Evolutionary conservation across 2,797 vertebrate genomes (phyloP), one percentile per base, ranked within the genome.

Genomic region (Gymnopithys bicolor): DNA sequence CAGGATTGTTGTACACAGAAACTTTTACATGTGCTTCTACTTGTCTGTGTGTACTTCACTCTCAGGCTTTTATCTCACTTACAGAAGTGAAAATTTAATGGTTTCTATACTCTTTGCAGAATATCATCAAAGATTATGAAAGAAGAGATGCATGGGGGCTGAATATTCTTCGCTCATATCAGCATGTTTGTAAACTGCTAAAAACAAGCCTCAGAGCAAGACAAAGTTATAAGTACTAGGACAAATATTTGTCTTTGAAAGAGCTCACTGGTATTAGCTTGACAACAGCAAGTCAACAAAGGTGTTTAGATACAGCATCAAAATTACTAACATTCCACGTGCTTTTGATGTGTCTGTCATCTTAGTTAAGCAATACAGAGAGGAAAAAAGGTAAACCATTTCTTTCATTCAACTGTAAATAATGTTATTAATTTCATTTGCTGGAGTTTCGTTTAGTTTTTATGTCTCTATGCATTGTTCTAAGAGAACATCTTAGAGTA

Each of bases 351-450:
- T 59, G 18, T 80, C 66, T 64, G 25, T 66, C 46, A 75, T 70
- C 89, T 96, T 86, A 88, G 49, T 45, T 91, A 55, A 78, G 41
- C 49, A 56, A 81, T 19, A 74, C 33, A 63, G 93, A 70, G 24
- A 76, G 41, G 53, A 48, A 74, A 94, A 93, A 24, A 39, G 25
- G n/a, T 22, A 89, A 64, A 79, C 67, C 35, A 59, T 77, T 53
- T 33, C 46, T 81, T 90, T 49, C 48, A 35, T 59, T 84, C 94
- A 89, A 76, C 39, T 94, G 51, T 87, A 89, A 94, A 81, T 90
- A 95, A 95, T 62, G 28, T 51, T 64, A 71, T 55, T 35, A 37
- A 60, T 53, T 48, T 32, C 27, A 49, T 37, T 67, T 22, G 55
- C 70, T 52, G 18, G 30, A 32, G 16, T 5, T 84, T 25, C 6